Percentiles rank a stretch among this genome's conserved stretches.
Conservation (phyloP, 2,113 vertebrate genomes). For the Dicentrarchus labrax region DNA sequence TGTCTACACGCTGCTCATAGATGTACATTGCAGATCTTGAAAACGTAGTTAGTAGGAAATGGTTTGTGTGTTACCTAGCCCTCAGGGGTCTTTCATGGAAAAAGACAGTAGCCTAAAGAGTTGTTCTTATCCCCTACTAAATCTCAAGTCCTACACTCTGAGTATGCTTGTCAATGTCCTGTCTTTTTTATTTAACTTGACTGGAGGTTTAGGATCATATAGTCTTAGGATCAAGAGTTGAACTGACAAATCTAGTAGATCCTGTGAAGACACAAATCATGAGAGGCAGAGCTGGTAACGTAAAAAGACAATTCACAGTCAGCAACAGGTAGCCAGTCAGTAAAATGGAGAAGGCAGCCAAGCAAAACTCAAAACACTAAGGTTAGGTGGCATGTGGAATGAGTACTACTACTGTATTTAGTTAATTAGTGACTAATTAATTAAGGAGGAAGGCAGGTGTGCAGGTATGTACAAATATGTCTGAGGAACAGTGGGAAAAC, state of each 20-base stretch:
- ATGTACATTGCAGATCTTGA: slow-evolving; percentile 48
- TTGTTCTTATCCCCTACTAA: slow-evolving; percentile 31
- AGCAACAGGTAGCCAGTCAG: slow-evolving; percentile 22
- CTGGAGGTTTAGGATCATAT: background rate
- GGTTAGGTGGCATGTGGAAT: background rate
- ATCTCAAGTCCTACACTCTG: slow-evolving; percentile 13
- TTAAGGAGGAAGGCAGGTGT: background rate
- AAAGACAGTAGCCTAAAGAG: slow-evolving; percentile 50
- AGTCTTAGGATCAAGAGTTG: background rate
- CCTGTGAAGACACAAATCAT: background rate
- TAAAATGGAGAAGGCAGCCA: background rate
- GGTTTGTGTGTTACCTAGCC: slow-evolving; percentile 23
- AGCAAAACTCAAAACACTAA: background rate
- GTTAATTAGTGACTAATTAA: background rate
- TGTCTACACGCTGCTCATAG: slow-evolving; percentile 57
- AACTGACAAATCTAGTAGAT: background rate
- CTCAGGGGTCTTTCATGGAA: slow-evolving; percentile 31
- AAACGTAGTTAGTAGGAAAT: slow-evolving; percentile 56
- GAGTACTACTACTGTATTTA: too few species aligned
- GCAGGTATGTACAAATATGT: background rate
- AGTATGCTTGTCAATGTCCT: slow-evolving; percentile 1
- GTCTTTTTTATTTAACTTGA: background rate
- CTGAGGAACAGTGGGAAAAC: background rate
- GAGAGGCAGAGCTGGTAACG: background rate
- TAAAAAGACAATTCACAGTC: background rate